These are phyloP conservation scores for Euproctis similis DNA, from an alignment of 2,888 invertebrate species.

Conservation along the genomic window DNA sequence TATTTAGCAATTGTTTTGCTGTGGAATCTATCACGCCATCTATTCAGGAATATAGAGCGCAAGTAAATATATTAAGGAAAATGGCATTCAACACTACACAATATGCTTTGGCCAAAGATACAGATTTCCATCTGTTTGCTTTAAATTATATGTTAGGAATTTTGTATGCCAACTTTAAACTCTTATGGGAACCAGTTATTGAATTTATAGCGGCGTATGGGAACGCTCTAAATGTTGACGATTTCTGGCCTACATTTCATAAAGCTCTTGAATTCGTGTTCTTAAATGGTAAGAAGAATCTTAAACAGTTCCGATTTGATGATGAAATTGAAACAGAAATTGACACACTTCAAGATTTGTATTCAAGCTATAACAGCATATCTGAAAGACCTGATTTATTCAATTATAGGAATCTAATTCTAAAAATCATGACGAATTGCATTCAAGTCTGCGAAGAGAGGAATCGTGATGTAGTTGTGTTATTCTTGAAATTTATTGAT, in stretches of 20 bases:
- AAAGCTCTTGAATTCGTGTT: slow-evolving; percentile 74
- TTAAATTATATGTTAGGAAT: slow-evolving; percentile 88
- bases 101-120: slow-evolving; percentile 72
- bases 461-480: slow-evolving; percentile 85
- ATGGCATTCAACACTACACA: slow-evolving; percentile 79
- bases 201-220: slow-evolving; percentile 86
- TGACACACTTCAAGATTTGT: slow-evolving; percentile 45
- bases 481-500: slow-evolving; percentile 88
- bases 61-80: slow-evolving; percentile 83
- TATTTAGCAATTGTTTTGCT: slow-evolving; percentile 81
- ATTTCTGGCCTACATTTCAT: slow-evolving; percentile 84
- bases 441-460: slow-evolving; percentile 85
- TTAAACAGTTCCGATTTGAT: slow-evolving; percentile 46
- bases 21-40: slow-evolving; percentile 83
- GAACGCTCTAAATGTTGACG: slow-evolving; percentile 69
- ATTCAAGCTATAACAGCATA: slow-evolving; percentile 54
- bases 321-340: slow-evolving; percentile 46
- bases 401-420: slow-evolving; percentile 87
- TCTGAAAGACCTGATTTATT: slow-evolving; percentile 80
- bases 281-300: slow-evolving; percentile 54
- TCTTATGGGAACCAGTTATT: slow-evolving; percentile 90
- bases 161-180: slow-evolving; percentile 89
- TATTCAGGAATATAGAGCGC: slow-evolving; percentile 87
- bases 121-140: slow-evolving; percentile 78
- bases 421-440: slow-evolving; percentile 85